Base-by-base conservation (phyloP, 2,888 invertebrate genomes). In the Malthinus seriepunctatus region DNA sequence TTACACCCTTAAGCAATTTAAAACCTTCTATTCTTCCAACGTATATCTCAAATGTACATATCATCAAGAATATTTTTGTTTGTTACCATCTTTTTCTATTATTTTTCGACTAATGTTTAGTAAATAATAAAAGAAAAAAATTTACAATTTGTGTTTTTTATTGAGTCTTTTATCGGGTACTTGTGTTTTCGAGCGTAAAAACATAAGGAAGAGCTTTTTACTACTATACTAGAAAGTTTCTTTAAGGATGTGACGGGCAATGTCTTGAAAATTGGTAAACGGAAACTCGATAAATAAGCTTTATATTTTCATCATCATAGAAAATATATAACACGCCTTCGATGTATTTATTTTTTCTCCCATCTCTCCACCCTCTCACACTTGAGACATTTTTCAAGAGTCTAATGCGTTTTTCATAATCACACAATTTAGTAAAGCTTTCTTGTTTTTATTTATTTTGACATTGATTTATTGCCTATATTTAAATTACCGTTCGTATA, bases 11-110 rank as follows among this genome's bases (percentile, higher is more conserved):
- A 8, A 54, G 60, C 54, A 53, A 55, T 38, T 37, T 54, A 59
- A 59, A 53, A 23, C 23, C 50, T 50, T 53, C 54, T 59, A 59
- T 58, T 53, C 58, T 49, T 39, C 39, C 35, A 53, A 58, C 42
- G 49, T 45, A 44, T 49, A 48, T 54, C 52, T 44, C 51, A 15
- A 34, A 51, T 60, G 59, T 60, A 55, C 59, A 60, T 60, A 60
- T 55, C 54, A 51, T 60, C 59, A 54, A 37, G 37, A 34, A n/a
- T 60, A 56, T 56, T 60, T 60, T 60, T 60, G 56, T 60, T 60
- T 55, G 60, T 60, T 60, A 55, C 38, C 59, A 46, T 32, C 51
- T 39, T 46, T 47, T 46, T 38, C 10, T 55, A 55, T 60, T n/a
- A n/a, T n/a, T n/a, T 23, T 23, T 55, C 54, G 60, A 51, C 39